Base-by-base conservation (phyloP, 2,797 vertebrate genomes). In the Tapera naevia region DNA sequence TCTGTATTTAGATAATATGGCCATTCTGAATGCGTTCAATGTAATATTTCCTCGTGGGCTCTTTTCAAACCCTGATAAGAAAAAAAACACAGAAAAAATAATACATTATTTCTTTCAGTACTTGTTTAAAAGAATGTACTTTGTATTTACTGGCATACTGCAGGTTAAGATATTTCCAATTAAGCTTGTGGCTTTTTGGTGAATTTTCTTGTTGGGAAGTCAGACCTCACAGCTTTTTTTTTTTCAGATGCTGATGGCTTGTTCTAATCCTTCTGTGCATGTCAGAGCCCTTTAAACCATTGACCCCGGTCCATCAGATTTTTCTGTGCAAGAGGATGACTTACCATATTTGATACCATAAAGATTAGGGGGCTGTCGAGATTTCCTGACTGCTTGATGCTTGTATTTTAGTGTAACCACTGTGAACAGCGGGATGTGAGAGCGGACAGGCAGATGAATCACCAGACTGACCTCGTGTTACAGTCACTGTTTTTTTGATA, bases 281-380 rank as follows among this genome's bases (percentile, higher is more conserved):
- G 79, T 96, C 94, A 96, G n/a, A 94, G 39, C 46, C 41, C 48
- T 92, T 89, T 80, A 91, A 96, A 93, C 51, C 4, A 3, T 61
- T 93, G 83, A 71, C 74, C 65, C 19, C 1, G 10, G 32, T 88
- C 71, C 61, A 56, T 92, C 69, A 80, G 70, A 80, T 97, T 94
- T 92, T 94, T 75, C 80, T 58, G 33, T 78, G 51, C 33, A 83
- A 91, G 69, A 70, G 73, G 65, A 79, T 95, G 85, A 72, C 65
- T 90, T 95, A 79, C 91, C 65, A 43, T 96, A 93, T 96, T 94
- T 96, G 88, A 94, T 94, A 82, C 66, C 73, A 46, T 80, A 69
- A 95, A 95, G 91, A 94, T 94, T 82, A 86, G 78, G 60, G 56
- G 67, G 54, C 86, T 85, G 81, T 89, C 0, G 27, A 80, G 89